Evolutionary conservation across 2,797 vertebrate genomes (phyloP), one percentile per base, ranked within the genome.

Genomic region (Mastacembelus armatus): DNA sequence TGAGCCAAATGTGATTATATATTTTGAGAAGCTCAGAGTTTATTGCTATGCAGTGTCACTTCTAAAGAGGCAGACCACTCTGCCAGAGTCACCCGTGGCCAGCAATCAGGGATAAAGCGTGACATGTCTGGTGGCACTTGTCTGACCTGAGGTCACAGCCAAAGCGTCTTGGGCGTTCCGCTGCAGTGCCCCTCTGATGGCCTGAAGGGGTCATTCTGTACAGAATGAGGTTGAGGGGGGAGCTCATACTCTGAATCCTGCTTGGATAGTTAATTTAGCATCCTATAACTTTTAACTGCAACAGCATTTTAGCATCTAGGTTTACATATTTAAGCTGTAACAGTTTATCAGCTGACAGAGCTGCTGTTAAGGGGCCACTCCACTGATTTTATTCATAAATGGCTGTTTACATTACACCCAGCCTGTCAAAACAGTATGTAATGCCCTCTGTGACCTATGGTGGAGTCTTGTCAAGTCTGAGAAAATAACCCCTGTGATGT

Each of bases 81-180:
- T 63, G 71, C 79, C 75, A 59, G 74, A 89, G 80, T 85, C 83
- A 87, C 85, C 88, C 76, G 77, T 90, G 83, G 85, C 81, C 57
- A 44, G 74, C 67, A 67, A 81, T 90, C 86, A 56, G 66, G 82
- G 81, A 72, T 74, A 71, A 78, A 89, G 89, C 88, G 74, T 92
- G 91, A 92, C 87, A 88, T 81, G 88, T 89, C 81, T 83, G 76
- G 77, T 87, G 89, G 87, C 89, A 91, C 87, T 81, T 84, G 54
- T 51, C 74, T 91, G 89, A 91, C 88, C 89, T 32, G 11, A 64
- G 89, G 88, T 92, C 89, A 83, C 70, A 78, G 80, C 52, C 67
- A 30, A 59, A 85, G 81, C 47, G 26, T 85, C 85, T 80, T 71
- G 71, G 77, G 66, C 35, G 76, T 89, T 88, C 72, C 54, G 55